Conservation (phyloP, 2,888 invertebrate species). For the Drosophila pegasa region DNA sequence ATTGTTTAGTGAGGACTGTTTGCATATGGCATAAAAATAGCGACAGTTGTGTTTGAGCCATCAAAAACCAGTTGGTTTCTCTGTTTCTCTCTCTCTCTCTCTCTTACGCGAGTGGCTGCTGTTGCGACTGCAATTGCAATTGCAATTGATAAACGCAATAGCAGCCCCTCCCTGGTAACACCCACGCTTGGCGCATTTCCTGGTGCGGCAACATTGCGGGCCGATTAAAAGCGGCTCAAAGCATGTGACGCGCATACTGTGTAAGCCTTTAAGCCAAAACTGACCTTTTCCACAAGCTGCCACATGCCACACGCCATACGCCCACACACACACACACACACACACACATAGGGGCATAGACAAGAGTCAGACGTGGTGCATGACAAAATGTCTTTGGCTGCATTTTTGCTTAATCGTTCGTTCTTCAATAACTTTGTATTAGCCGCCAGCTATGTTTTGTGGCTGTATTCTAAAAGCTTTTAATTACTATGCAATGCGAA, state of each 20-base stretch:
- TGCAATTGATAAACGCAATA: constrained; percentile 35
- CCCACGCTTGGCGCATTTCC: constrained; percentile 13
- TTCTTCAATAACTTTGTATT: constrained; percentile 60
- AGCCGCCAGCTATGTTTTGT: constrained; percentile 47
- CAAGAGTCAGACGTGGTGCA: constrained; percentile 23
- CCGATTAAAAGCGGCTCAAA: constrained; percentile 60
- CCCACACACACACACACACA: constrained; percentile 20
- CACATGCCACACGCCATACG: constrained; percentile 15
- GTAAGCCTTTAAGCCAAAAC: constrained; percentile 68
- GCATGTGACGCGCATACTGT: constrained; percentile 43
- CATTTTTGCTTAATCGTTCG: constrained; percentile 63
- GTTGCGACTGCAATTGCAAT: constrained; percentile 6
- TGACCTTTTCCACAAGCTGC: constrained; percentile 64
- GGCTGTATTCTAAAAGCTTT: constrained; percentile 32
- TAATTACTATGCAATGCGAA: constrained; percentile 14
- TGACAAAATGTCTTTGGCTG: constrained; percentile 41
- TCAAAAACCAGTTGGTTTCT: constrained; percentile 58
- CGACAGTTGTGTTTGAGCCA: constrained; percentile 44
- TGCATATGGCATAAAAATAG: constrained; percentile 31
- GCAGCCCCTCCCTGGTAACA: not conserved
- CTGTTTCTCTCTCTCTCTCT: no score
- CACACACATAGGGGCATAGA: not conserved
- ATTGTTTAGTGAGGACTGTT: not conserved
- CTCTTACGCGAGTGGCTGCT: no score
- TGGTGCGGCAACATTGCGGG: constrained; percentile 34